Evolutionary conservation across 2,113 vertebrate genomes (phyloP), one percentile per base, ranked within the genome.

Genomic region (Anthoscopus minutus): DNA sequence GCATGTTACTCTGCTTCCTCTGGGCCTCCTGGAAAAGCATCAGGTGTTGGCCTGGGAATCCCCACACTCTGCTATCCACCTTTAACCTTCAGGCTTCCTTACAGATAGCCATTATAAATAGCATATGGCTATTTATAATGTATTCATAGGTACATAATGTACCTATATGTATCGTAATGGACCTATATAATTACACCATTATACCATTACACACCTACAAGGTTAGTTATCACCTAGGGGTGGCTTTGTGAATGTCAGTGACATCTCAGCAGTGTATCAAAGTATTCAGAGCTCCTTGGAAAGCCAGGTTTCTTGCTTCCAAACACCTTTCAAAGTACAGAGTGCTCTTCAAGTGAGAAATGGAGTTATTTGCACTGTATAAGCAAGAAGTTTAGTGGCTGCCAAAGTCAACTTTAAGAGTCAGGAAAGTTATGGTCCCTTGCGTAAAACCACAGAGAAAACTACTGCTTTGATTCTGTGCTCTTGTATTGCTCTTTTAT

Each of bases 391-490:
- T 61, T 92, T 66, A 83, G 66, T 50, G 42, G 30, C 20, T 86
- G 86, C 44, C 51, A 48, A 86, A 90, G 86, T 78, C 64, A 86
- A 66, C 48, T 83, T 80, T 51, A 86, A 83, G 66, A 86, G 82
- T 76, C 19, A 19, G 37, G 48, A 31, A 93, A 93, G 65, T 92
- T 95, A 88, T 67, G 25, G 48, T 92, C 92, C 72, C 91, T 79
- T 40, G 57, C 44, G 73, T 91, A 86, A 91, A 91, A 56, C 20
- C 8, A 6, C 72, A 83, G 73, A 89, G 72, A 86, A 91, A 93
- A 91, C 77, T 83, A 44, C 31, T 84, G 31, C 77, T 96, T 92
- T 94, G 92, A 92, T 95, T 94, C 31, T 77, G 19, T 91, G 83
- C 56, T 93, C 60, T 78, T 86, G n/a, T 51, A 7, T 31, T 83